Evolutionary conservation across 2,797 vertebrate species (phyloP), one percentile per base, ranked within the genome.

Genomic region (Sparidentex hasta): DNA sequence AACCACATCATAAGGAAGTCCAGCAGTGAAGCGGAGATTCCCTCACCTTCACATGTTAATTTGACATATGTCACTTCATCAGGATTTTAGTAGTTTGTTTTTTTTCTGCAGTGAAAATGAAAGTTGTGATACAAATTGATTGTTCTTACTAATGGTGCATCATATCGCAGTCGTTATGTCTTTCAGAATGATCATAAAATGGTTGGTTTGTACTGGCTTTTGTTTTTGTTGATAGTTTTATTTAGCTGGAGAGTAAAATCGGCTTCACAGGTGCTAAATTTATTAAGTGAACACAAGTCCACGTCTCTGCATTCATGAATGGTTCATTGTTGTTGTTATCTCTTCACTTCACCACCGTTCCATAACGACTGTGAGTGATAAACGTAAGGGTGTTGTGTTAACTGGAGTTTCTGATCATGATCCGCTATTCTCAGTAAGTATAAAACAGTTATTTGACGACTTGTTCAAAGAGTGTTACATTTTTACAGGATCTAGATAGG

Each of bases 401-500:
- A 17, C 12, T 62, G 44, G 2, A 17, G 7, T 58, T 58, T 65
- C 4, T 64, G 11, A 27, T 62, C 33, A 9, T 16, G 62, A 77
- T 52, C 1, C 3, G 27, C 43, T 0, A 0, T 16, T 21, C 4
- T 57, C 7, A 64, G 38, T 11, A 16, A 3, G 4, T 50, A 43
- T 48, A 2, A 65, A 61, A 58, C 13, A 11, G 20, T 43, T 76
- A 3, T 56, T 14, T 47, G 9, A 14, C 25, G 9, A 65, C 1
- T 56, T 46, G 54, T 51, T 66, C 6, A 63, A 56, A 65, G 47
- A 61, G 23, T 48, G 23, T 33, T 6, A 55, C 47, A 0, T 52
- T 48, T 65, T 81, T 11, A 78, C 47, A 50, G 33, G 29, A 59
- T 43, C 21, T 13, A 65, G 71, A 54, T 4, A 56, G 12, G 14